Base-by-base conservation (phyloP, 2,113 vertebrate species). In the Myotis yumanensis region DNA sequence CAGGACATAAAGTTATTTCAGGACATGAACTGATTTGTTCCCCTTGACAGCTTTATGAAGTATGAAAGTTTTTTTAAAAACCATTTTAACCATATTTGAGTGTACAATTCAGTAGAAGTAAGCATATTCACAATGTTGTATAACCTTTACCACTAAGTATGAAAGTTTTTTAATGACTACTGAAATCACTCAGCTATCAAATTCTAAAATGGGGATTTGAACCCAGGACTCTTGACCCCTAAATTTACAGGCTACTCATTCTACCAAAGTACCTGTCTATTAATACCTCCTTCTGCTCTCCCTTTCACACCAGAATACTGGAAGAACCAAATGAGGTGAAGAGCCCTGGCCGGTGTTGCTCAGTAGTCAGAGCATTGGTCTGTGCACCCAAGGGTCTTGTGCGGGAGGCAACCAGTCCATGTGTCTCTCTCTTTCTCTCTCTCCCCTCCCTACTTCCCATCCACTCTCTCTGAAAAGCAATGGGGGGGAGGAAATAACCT, bases 141-240 rank as follows among this genome's bases (percentile, higher is more conserved):
- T 69, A 92, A 92, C 8, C 52, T 95, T 87, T 69, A 84, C 2
- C 62, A 94, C 48, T 80, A 95, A 62, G 1, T 83, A 86, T n/a
- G 46, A 95, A 95, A 92, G 64, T n/a, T 69, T 92, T 87, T 80
- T 81, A 93, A 89, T 90, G 52, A 91, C n/a, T 32, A 64, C 68
- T 92, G 32, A 95, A 93, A 79, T 86, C 83, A 93, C 17, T 93
- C 52, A 90, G 51, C 46, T 92, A 91, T 83, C 72, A 94, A 94
- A 28, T 52, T 62, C 11, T 82, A 6, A 57, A 92, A 90, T 37
- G 40, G 18, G 51, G 40, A 89, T 94, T 7, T 83, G 43, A 96
- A 93, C 35, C 46, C 20, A 48, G 52, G 32, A 43, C 35, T 71
- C 90, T 71, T 17, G 3, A 91, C n/a, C 51, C 72, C 48, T 94